These are phyloP conservation scores for Meghimatium bilineatum DNA, from an alignment of 2,888 invertebrate genomes.

Conservation along the genomic window DNA sequence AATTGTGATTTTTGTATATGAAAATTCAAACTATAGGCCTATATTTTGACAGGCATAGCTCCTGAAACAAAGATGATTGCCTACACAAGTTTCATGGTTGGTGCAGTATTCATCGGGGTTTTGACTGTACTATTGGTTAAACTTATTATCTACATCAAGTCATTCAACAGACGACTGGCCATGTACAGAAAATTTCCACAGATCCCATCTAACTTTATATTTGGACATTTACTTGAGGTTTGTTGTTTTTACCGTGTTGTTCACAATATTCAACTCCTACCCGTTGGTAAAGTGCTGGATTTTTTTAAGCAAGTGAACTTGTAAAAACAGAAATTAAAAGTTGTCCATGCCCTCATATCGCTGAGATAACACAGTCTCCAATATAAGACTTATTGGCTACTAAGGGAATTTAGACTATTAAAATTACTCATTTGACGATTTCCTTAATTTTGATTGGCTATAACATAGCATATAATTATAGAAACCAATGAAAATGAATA, in stretches of 20 bases:
- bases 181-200: slow-evolving; percentile 29
- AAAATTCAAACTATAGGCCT: neutral
- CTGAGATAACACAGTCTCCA: too few relatives aligned
- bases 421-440: too few relatives aligned
- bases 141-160: neutral
- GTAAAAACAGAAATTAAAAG: too few relatives aligned
- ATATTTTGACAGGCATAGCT: neutral
- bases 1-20: too few relatives aligned
- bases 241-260: neutral
- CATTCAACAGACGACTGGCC: neutral
- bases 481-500: too few relatives aligned
- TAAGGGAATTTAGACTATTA: too few relatives aligned
- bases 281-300: too few relatives aligned
- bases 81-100: slow-evolving; percentile 19
- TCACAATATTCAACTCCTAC: neutral
- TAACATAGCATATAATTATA: too few relatives aligned
- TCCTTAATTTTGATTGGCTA: too few relatives aligned
- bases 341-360: too few relatives aligned
- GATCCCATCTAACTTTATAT: slow-evolving; percentile 8
- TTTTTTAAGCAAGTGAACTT: too few relatives aligned
- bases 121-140: neutral
- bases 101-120: slow-evolving; percentile 7
- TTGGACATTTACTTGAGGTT: slow-evolving; percentile 33
- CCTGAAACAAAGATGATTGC: neutral
- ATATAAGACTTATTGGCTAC: too few relatives aligned